Base-by-base conservation (phyloP, 1,140 invertebrate genomes). In the Drosophila pseudoobscura region DNA sequence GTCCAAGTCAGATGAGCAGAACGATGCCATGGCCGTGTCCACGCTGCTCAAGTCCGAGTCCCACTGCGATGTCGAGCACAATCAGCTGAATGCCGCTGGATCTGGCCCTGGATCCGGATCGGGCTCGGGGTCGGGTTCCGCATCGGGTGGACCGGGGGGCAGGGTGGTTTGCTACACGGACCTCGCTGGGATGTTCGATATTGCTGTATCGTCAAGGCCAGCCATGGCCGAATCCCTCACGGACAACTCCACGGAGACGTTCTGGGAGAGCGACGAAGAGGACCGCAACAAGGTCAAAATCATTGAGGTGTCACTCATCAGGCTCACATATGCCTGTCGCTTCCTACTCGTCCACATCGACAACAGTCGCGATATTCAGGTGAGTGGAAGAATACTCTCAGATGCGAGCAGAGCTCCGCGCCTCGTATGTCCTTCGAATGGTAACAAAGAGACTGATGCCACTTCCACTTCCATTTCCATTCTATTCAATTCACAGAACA, bases 181-280 rank as follows among this genome's bases (percentile, higher is more conserved):
- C 46, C 66, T 92, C 9, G 68, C 75, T 0, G 91, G 90, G 1
- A 91, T 91, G 80, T 92, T 91, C 31, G 89, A 91, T 50, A 84
- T 91, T 2, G 96, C 96, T 72, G 96, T 97, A 0, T 99, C 98
- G 0, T 99, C 97, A 76, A 94, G 98, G 2, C 96, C 96, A 80
- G 97, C 97, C 2, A 98, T 99, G 97, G 95, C 98, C 20, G 95
- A 95, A 2, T 98, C 97, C 87, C 93, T 99, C 6, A 97, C 95
- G 0, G 98, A 99, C 91, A 96, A 96, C 78, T 98, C 97, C 1
- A 99, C 98, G 0, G 98, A 99, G 92, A 99, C 98, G 0, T 99
- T 99, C 92, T 99, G 98, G 98, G 98, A 99, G 92, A 99, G 97
- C 63, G 98, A 98, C 3, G 98, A 99, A 79, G 98, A 99, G 89